Evolutionary conservation across 2,797 vertebrate species (phyloP).

Genomic region (Channa striata): DNA sequence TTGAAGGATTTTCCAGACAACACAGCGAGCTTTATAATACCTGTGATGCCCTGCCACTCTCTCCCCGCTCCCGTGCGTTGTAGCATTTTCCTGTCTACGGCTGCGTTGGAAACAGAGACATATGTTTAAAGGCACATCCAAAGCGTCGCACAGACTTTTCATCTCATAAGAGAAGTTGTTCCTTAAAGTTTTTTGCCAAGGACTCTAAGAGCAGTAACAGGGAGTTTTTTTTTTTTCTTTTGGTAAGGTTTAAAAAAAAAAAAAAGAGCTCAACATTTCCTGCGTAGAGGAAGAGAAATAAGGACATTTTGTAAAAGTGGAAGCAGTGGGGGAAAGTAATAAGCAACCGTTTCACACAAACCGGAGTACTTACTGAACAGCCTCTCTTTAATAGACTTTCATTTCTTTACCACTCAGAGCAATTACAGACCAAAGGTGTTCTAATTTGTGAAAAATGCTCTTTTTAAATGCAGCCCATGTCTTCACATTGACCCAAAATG

Average conservation of each 20-base stretch:
- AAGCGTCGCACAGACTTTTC: constrained; percentile 7
- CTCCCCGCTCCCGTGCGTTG: neutral
- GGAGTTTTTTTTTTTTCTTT: neutral
- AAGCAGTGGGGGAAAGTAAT: constrained; percentile 89
- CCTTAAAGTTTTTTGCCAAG: constrained; percentile 17
- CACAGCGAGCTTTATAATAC: constrained; percentile 30
- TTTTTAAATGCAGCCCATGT: neutral
- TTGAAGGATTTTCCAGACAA: constrained; percentile 46
- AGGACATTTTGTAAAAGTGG: constrained; percentile 80
- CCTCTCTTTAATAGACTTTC: constrained; percentile 87
- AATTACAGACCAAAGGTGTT: constrained; percentile 48
- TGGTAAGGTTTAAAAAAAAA: neutral
- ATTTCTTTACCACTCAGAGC: constrained; percentile 89
- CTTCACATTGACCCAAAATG: constrained; percentile 1
- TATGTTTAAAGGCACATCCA: constrained; percentile 24
- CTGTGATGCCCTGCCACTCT: constrained; percentile 22
- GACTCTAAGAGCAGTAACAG: neutral
- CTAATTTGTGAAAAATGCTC: neutral
- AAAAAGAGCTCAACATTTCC: constrained; percentile 58
- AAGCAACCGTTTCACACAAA: constrained; percentile 88
- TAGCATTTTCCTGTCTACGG: constrained; percentile 3
- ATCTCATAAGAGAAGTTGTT: constrained; percentile 25
- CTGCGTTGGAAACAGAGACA: constrained; percentile 29
- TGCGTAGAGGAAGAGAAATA: constrained; percentile 51
- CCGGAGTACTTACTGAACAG: constrained; percentile 91